Evolutionary conservation across 2,888 invertebrate species (phyloP).

Genomic region (Neuroscelio doddi): DNA sequence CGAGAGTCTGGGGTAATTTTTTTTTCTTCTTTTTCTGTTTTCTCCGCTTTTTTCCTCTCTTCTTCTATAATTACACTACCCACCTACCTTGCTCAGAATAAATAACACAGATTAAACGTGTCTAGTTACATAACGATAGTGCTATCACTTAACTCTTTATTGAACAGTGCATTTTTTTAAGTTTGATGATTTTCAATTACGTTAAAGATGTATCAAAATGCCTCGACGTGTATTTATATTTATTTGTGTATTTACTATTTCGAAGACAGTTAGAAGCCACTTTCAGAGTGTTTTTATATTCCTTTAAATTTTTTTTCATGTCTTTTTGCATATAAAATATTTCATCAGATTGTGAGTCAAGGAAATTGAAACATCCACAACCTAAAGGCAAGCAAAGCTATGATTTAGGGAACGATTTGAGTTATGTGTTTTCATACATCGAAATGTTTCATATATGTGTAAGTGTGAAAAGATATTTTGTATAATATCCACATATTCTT

Average conservation of each 20-base stretch:
- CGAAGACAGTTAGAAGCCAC: no score
- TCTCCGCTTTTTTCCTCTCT: constrained; percentile 46
- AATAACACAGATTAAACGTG: constrained; percentile 69
- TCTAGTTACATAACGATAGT: constrained; percentile 51
- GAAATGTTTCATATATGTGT: constrained; percentile 58
- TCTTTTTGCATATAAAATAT: constrained; percentile 51
- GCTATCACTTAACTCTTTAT: constrained; percentile 44
- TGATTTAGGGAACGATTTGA: constrained; percentile 70
- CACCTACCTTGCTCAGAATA: constrained; percentile 51
- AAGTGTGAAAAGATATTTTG: constrained; percentile 61
- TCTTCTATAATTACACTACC: constrained; percentile 55
- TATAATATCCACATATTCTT: constrained; percentile 19
- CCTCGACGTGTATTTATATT: constrained; percentile 8
- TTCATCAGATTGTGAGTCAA: constrained; percentile 82
- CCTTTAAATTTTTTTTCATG: constrained; percentile 44
- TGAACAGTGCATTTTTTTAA: constrained; percentile 20
- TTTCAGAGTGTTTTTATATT: constrained; percentile 11
- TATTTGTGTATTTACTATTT: no score
- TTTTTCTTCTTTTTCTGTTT: constrained; percentile 39
- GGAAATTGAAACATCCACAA: constrained; percentile 82
- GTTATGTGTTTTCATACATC: constrained; percentile 66
- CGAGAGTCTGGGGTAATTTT: constrained; percentile 50
- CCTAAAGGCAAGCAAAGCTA: constrained; percentile 64
- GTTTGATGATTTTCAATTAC: constrained; percentile 19
- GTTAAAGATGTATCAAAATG: not conserved